These are phyloP conservation scores for Zootoca vivipara DNA, from an alignment of 2,113 vertebrate species.

Conservation along the genomic window DNA sequence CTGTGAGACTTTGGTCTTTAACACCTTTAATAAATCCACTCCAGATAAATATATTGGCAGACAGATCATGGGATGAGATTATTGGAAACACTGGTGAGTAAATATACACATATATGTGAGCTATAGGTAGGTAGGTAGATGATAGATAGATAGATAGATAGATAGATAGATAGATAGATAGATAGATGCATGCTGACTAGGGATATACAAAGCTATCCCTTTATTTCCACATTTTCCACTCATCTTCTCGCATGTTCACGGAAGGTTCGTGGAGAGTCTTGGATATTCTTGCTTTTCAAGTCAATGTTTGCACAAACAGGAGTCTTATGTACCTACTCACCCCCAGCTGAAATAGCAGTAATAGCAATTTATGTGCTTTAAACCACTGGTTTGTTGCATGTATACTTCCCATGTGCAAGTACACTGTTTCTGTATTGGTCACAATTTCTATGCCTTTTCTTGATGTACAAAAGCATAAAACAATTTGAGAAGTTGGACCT, in stretches of 20 bases:
- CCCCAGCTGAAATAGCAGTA: neutral
- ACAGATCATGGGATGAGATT: slow-evolving; percentile 91
- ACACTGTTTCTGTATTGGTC: neutral
- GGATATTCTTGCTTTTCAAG: neutral
- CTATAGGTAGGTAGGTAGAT: too few species aligned
- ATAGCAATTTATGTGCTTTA: neutral
- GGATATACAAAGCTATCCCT: neutral
- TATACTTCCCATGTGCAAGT: neutral
- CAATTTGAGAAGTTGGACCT: neutral
- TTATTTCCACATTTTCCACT: neutral
- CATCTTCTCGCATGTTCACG: neutral
- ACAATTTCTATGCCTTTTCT: neutral
- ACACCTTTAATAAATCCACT: slow-evolving; percentile 88
- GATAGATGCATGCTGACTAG: neutral
- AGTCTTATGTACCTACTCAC: neutral
- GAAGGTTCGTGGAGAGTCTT: neutral
- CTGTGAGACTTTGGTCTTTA: slow-evolving; percentile 95
- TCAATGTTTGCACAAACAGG: neutral
- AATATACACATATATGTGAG: neutral
- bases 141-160: too few species aligned
- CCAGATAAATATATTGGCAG: slow-evolving; percentile 87
- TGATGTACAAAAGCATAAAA: neutral
- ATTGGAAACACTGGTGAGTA: slow-evolving; percentile 89
- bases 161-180: too few species aligned
- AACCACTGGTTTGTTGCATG: neutral